Percentiles rank a stretch among this genome's conserved stretches.
These are phyloP conservation scores for Cylloceria caligata DNA, from an alignment of 2,888 invertebrate genomes.

Conservation along the genomic window DNA sequence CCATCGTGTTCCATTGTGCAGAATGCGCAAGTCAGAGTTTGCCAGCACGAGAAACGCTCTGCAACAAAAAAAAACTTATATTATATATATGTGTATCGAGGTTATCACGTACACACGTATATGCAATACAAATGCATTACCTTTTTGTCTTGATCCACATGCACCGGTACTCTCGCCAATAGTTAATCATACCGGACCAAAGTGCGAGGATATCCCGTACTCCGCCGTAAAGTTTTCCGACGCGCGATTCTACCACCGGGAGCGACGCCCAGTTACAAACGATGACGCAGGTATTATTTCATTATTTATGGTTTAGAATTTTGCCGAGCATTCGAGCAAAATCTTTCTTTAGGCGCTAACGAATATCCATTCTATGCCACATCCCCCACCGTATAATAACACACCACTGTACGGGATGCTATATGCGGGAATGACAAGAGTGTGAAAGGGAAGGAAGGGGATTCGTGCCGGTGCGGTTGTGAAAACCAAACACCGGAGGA, in stretches of 20 bases:
- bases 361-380: slow-evolving; percentile 50
- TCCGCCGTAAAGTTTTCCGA: slow-evolving; percentile 12
- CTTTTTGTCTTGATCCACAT: slow-evolving; percentile 45
- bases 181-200: slow-evolving; percentile 67
- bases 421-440: background rate
- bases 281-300: slow-evolving; percentile 80
- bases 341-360: slow-evolving; percentile 35
- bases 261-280: slow-evolving; percentile 78
- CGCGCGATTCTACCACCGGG: slow-evolving; percentile 54
- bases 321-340: slow-evolving; percentile 53
- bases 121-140: slow-evolving; percentile 17
- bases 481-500: slow-evolving; percentile 48
- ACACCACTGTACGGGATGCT: slow-evolving; percentile 26
- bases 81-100: slow-evolving; percentile 44
- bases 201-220: slow-evolving; percentile 43
- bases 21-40: slow-evolving; percentile 50
- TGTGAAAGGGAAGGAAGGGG: background rate
- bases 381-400: slow-evolving; percentile 39
- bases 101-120: slow-evolving; percentile 29
- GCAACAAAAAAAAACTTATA: slow-evolving; percentile 45
- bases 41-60: slow-evolving; percentile 41
- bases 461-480: slow-evolving; percentile 21
- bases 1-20: slow-evolving; percentile 60
- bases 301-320: slow-evolving; percentile 80
- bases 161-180: slow-evolving; percentile 55